phyloP scores from a whole-genome alignment of 2,113 vertebrate species.

The Nicator chloris region DNA sequence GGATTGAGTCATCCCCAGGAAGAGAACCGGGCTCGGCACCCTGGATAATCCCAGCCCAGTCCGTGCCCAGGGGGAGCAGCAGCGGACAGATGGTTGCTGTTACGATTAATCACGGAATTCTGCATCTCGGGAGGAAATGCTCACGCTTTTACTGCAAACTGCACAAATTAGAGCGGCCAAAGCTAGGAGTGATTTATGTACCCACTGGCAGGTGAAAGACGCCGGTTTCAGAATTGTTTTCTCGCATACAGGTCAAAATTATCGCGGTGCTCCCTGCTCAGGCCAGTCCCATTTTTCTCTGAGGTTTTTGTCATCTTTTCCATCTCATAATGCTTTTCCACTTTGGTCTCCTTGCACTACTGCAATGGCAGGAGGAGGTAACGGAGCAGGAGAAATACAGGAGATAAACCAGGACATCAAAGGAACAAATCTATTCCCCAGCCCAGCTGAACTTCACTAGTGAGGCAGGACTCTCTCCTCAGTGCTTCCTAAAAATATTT shows the following conservation, averaged over 20 bases:
- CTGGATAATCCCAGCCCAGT: background rate
- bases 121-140: background rate
- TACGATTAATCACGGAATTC: background rate
- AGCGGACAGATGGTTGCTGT: background rate
- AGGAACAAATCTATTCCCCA: background rate
- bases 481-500: background rate
- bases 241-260: accelerated
- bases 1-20: background rate
- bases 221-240: background rate
- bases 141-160: background rate
- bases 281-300: background rate
- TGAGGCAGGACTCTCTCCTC: background rate
- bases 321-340: background rate
- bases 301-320: background rate
- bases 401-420: background rate
- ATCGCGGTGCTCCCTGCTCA: background rate
- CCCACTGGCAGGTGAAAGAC: background rate
- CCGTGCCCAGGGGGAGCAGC: background rate
- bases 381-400: background rate
- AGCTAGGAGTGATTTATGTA: background rate
- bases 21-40: background rate
- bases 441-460: background rate
- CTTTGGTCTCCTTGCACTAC: too few species aligned
- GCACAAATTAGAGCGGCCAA: too few species aligned
- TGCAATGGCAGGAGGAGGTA: background rate